A percentile compares a stretch with the other conserved stretches of the same genome.
phyloP scores from a whole-genome alignment of 2,888 invertebrate species.

The Arge pagana region DNA sequence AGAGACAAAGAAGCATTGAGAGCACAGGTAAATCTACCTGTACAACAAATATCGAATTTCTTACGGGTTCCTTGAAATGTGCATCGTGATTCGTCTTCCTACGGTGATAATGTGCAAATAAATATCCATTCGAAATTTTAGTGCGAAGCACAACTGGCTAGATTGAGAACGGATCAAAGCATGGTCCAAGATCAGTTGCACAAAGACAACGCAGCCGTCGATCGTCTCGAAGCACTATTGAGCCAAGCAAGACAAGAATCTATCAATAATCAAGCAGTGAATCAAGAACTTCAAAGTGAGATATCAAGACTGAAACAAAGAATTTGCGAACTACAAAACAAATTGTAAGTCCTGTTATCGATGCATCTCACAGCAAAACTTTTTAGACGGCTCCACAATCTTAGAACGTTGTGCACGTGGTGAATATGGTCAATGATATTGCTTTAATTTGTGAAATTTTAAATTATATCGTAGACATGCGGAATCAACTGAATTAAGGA shows the following conservation, averaged over 20 bases:
- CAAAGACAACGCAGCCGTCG: constrained; percentile 59
- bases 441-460: not conserved
- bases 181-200: constrained; percentile 56
- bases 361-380: no score
- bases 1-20: constrained; percentile 59
- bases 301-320: constrained; percentile 64
- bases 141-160: constrained; percentile 61
- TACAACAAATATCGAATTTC: not conserved
- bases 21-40: constrained; percentile 50
- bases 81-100: not conserved
- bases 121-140: constrained; percentile 50
- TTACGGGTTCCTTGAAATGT: not conserved
- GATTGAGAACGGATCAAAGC: constrained; percentile 58
- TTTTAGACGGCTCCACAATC: no score
- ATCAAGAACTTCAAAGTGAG: constrained; percentile 70
- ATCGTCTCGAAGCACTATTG: constrained; percentile 64
- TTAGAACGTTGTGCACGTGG: not conserved
- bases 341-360: constrained; percentile 61
- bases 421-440: not conserved
- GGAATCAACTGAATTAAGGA: constrained; percentile 58
- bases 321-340: constrained; percentile 60
- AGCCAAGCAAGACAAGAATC: constrained; percentile 65
- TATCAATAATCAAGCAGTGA: constrained; percentile 66
- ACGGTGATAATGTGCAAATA: constrained; percentile 17
- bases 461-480: constrained; percentile 40